Percentiles rank a stretch among this genome's conserved stretches.
Conservation (phyloP, 2,888 invertebrate genomes). For the Lasioglossum figueresi region DNA sequence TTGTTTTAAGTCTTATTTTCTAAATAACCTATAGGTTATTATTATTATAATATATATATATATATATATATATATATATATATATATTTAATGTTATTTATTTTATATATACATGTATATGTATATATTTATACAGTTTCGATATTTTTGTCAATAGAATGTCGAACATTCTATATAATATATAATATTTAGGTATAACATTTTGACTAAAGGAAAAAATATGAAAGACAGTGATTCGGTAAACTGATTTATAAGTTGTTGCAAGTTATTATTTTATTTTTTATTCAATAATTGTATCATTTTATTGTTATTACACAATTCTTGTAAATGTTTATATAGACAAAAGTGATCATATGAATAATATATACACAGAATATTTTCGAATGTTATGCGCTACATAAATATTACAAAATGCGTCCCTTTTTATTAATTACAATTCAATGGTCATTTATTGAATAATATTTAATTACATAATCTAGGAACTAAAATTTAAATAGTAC, state of each 20-base stretch:
- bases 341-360: conserved; percentile 54
- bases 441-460: conserved; percentile 57
- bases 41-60: too few relatives aligned
- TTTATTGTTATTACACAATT: conserved; percentile 70
- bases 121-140: background rate
- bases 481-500: conserved; percentile 66
- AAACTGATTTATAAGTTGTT: conserved; percentile 6
- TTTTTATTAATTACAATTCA: conserved; percentile 58
- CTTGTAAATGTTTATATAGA: conserved; percentile 62
- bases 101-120: too few relatives aligned
- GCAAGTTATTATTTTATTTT: conserved; percentile 47
- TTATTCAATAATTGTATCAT: conserved; percentile 72
- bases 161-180: background rate
- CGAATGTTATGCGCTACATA: conserved; percentile 53
- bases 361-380: conserved; percentile 62
- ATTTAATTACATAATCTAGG: conserved; percentile 54
- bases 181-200: too few relatives aligned
- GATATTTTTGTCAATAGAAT: background rate
- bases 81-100: too few relatives aligned
- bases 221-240: background rate
- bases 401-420: conserved; percentile 67
- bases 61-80: too few relatives aligned
- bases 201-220: background rate
- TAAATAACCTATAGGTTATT: too few relatives aligned
- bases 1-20: conserved; percentile 39